Conservation (phyloP, 2,888 invertebrate species). For the Cloeon dipterum region DNA sequence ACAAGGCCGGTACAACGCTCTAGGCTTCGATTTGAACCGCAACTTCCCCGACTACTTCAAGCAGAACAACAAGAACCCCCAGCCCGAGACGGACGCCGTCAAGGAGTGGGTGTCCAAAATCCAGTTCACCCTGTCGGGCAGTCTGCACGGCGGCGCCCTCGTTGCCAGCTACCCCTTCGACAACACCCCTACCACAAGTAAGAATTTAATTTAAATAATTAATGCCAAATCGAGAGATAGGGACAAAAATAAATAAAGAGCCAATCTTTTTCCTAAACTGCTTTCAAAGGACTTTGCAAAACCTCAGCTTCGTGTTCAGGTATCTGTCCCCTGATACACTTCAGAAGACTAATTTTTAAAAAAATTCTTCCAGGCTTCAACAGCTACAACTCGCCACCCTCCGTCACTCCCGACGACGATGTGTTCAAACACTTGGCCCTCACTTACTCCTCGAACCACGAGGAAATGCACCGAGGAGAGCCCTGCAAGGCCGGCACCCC, state of each 20-base stretch:
- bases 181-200: constrained; percentile 83
- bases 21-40: constrained; percentile 77
- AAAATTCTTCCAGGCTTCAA: constrained; percentile 45
- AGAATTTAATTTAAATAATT: constrained; percentile 17
- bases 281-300: constrained; percentile 21
- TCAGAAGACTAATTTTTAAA: background rate
- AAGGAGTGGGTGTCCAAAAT: constrained; percentile 85
- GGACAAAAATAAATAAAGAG: constrained; percentile 3
- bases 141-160: constrained; percentile 82
- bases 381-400: constrained; percentile 58
- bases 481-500: constrained; percentile 55
- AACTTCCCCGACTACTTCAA: constrained; percentile 94
- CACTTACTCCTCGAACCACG: constrained; percentile 69
- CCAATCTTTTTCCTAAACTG: constrained; percentile 6
- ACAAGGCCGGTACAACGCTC: constrained; percentile 71
- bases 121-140: constrained; percentile 83
- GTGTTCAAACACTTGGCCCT: constrained; percentile 68
- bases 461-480: constrained; percentile 66
- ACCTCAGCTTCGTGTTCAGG: constrained; percentile 25
- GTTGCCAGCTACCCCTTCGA: constrained; percentile 96
- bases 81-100: constrained; percentile 87
- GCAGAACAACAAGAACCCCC: constrained; percentile 54
- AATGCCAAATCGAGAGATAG: constrained; percentile 6
- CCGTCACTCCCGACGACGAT: constrained; percentile 77
- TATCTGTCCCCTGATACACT: too few species aligned